Evolutionary conservation across 2,113 vertebrate species (phyloP), one percentile per base, ranked within the genome.

Genomic region (Carettochelys insculpta): DNA sequence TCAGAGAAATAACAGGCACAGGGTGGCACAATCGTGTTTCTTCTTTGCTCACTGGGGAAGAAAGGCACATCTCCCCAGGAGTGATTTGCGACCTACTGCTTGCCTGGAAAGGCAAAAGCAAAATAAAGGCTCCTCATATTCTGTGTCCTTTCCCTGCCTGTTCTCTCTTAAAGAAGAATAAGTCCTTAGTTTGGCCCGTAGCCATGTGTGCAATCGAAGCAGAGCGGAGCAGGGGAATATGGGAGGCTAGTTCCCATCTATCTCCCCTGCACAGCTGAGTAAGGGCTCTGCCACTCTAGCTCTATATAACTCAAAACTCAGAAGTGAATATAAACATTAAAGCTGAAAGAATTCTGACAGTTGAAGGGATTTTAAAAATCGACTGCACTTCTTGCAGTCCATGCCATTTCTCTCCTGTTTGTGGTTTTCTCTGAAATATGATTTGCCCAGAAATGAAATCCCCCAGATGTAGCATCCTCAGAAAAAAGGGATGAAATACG

Each of bases 331-430:
- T 79, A 85, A 94, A 81, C 71, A 75, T 78, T 61, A 79, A 93
- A 77, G 11, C 1, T 79, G 52, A 65, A 88, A 81, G 17, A 88
- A 81, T 52, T 78, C 78, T 27, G 86, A 5, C 1, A 7, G 8
- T 43, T 86, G 24, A 77, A 87, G 85, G 2, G 6, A 71, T 80
- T 82, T 91, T 76, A 88, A 75, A 16, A 34, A 82, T 25, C 6
- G 3, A 27, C 3, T 0, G 0, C 50, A 58, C 38, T 61, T 0
- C 17, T 90, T 82, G 1, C 13, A 88, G 22, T 3, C 3, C 29
- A 4, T 24, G 10, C 38, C 82, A 2, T 88, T 95, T 77, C 5
- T 82, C 50, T 58, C 1, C 6, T 1, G 76, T 75, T 78, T 61
- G 25, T 1, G 17, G 20, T 3, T 90, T 85, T 80, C 2, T 2